Evolutionary conservation across 2,888 invertebrate genomes (phyloP).

Genomic region (Dendrolimus houi): DNA sequence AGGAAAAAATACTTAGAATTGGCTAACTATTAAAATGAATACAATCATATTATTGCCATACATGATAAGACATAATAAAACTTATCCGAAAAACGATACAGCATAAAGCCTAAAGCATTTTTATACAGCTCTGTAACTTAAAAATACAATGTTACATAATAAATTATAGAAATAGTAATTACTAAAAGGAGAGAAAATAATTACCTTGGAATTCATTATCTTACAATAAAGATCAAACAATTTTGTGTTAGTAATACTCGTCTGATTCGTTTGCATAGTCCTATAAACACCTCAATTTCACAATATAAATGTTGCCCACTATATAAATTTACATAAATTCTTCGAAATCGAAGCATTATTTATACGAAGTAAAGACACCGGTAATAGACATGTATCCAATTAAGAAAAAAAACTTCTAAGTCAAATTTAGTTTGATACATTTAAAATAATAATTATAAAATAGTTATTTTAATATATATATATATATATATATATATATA

Average conservation of each 20-base stretch:
- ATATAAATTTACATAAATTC: too few species aligned
- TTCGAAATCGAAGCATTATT: too few species aligned
- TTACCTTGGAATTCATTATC: conserved; percentile 34
- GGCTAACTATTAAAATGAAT: conserved; percentile 64
- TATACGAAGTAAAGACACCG: too few species aligned
- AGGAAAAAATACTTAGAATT: conserved; percentile 51
- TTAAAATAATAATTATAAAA: too few species aligned
- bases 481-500: too few species aligned
- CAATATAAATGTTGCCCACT: not conserved
- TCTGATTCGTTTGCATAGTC: conserved; percentile 12
- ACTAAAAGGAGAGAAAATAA: conserved; percentile 35
- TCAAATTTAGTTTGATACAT: too few species aligned
- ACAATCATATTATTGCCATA: conserved; percentile 49
- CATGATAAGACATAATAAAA: conserved; percentile 42
- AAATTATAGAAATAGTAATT: conserved; percentile 42
- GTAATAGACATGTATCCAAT: too few species aligned
- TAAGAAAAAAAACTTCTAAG: too few species aligned
- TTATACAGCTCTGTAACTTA: conserved; percentile 60
- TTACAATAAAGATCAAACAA: conserved; percentile 27
- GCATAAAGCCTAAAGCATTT: conserved; percentile 60
- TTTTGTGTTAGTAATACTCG: conserved; percentile 25
- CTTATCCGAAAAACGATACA: conserved; percentile 46
- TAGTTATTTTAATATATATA: too few species aligned
- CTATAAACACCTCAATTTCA: not conserved
- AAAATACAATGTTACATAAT: conserved; percentile 42